Evolutionary conservation across 2,113 vertebrate species (phyloP).

Genomic region (human): DNA sequence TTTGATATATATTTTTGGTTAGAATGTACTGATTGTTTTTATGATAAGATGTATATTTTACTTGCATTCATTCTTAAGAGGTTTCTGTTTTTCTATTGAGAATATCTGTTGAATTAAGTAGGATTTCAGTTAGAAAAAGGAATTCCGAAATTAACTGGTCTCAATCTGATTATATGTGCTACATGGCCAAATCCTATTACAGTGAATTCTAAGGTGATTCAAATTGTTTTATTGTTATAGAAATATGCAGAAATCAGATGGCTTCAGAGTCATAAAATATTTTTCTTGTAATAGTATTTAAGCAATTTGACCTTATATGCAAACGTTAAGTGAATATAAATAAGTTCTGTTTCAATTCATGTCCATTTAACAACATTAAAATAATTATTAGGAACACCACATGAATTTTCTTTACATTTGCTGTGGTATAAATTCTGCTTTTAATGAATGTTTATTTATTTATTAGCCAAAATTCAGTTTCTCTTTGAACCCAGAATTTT

Average conservation of each 20-base stretch:
- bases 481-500: conserved; percentile 35
- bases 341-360: conserved; percentile 40
- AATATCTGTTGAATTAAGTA: conserved; percentile 50
- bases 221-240: conserved; percentile 33
- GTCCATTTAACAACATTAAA: conserved; percentile 44
- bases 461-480: conserved; percentile 24
- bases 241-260: conserved; percentile 50
- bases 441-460: conserved; percentile 50
- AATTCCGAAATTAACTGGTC: conserved; percentile 38
- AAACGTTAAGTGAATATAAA: conserved; percentile 31
- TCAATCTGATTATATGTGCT: conserved; percentile 22
- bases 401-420: conserved; percentile 55
- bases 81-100: conserved; percentile 12
- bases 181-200: not conserved
- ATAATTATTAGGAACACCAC: not conserved
- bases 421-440: conserved; percentile 21
- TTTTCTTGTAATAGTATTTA: conserved; percentile 31
- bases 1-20: conserved; percentile 55
- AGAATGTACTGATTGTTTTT: conserved; percentile 44
- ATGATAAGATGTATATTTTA: conserved; percentile 8
- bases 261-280: conserved; percentile 47
- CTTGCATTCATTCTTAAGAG: conserved; percentile 36
- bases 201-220: conserved; percentile 8
- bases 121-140: conserved; percentile 42
- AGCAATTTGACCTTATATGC: conserved; percentile 10